Base-by-base conservation (phyloP, 2,113 vertebrate species). In the Poicephalus gulielmi region DNA sequence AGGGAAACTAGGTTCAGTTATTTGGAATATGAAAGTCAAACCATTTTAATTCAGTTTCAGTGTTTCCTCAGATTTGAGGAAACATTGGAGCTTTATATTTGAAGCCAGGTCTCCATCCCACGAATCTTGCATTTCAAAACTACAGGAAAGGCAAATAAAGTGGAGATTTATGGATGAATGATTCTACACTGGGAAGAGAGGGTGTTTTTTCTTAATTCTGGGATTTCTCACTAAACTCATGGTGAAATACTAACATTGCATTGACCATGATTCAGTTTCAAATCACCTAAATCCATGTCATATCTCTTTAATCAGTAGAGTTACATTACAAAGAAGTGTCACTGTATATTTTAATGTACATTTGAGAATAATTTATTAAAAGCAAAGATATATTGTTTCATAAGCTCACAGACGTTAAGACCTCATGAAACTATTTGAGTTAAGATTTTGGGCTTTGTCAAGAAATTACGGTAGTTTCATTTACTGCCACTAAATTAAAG, bases 171-270 rank as follows among this genome's bases (percentile, higher is more conserved):
- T 57, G 12, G 19, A 60, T 70, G 2, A 74, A 22, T 81, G 22
- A 25, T 13, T 75, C 30, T 92, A 3, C 1, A 1, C 9, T 13
- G 17, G 46, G 68, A 66, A 81, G 53, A 81, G 0, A 1, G 15
- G 15, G 27, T 69, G 1, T 9, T 86, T 69, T 86, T 73, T 49
- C 50, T 62, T 69, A 70, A 49, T 85, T 88, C 50, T 41, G 30
- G 12, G 60, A 31, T 71, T 76, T 64, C n/a, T n/a, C 57, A 28
- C 23, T 84, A 39, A 92, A 79, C 6, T 69, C 4, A 39, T 43
- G 0, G 24, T 85, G 25, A 62, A 78, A 79, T 91, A 57, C 0
- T 57, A 64, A 22, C 17, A 57, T 70, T 62, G 19, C 24, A 30
- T 82, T 67, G 46, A 37, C 55, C 62, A 17, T 33, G 8, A 59